phyloP scores from a whole-genome alignment of 92 coral and sea anemone genomes.

The Zoanthus sociatus region DNA sequence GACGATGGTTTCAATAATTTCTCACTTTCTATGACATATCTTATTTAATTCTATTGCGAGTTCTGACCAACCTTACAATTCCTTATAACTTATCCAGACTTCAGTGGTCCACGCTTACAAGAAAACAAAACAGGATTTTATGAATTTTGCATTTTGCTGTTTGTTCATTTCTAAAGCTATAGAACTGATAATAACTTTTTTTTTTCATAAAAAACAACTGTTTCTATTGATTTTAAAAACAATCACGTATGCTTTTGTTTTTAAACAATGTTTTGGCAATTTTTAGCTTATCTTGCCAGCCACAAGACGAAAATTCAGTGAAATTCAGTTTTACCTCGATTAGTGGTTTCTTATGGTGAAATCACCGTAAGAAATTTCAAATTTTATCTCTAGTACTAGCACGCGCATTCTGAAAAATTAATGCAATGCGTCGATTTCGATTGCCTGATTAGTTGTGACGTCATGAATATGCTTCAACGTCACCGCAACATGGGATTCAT shows the following conservation, averaged over 20 bases:
- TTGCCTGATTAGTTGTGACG: conserved; percentile 26
- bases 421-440: conserved; percentile 20
- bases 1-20: too few species aligned
- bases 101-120: too few species aligned
- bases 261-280: background rate
- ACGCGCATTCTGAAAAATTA: conserved; percentile 34
- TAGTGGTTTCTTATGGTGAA: background rate
- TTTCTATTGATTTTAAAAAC: background rate
- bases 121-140: too few species aligned
- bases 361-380: too few species aligned
- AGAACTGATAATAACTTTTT: too few species aligned
- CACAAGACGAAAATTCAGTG: background rate
- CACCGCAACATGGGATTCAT: conserved; percentile 3
- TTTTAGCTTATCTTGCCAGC: background rate
- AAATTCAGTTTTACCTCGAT: background rate
- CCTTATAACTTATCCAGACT: too few species aligned
- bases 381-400: background rate
- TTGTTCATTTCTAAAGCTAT: too few species aligned
- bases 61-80: too few species aligned
- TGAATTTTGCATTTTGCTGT: too few species aligned
- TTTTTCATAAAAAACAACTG: background rate
- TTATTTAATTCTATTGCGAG: too few species aligned
- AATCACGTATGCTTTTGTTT: background rate
- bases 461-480: conserved; percentile 33
- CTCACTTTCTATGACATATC: too few species aligned